Evolutionary conservation across 2,797 vertebrate genomes (phyloP), one percentile per base, ranked within the genome.

Genomic region (Mallotus villosus): DNA sequence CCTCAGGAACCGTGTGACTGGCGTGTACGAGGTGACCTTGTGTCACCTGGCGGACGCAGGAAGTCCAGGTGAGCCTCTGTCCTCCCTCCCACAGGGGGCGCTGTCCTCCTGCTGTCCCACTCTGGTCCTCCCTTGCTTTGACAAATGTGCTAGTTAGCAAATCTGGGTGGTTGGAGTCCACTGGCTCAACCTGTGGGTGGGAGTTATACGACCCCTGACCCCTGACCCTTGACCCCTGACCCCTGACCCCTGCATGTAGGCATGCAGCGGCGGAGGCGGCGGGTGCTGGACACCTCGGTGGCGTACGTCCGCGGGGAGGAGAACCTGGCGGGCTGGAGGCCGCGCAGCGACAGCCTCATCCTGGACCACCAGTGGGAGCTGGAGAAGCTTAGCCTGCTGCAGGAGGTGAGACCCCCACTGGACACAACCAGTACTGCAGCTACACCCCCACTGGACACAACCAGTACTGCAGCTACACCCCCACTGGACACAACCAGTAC

Each of bases 361-460:
- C 90, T 96, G 32, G 95, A 96, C 83, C 95, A 96, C 86, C 95
- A 95, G 77, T 95, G 95, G 95, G 95, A 96, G 82, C 84, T 96
- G 89, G 95, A 96, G 82, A 96, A 96, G 70, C 93, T 96, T 76
- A 96, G 94, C 70, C 92, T 96, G 16, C 89, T 96, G 75, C 95
- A 96, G 80, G 95, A 96, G 87, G 95, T 95, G 85, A 22, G 14
- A 41, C 37, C 11, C 37, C 37, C 2, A 12, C 37, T 41, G 37
- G 37, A 12, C 37, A 41, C 37, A 41, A 2, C 37, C 37, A 41
- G 37, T 41, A 41, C 37, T 41, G 37, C 37, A 41, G 8, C 37
- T 41, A 41, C 5, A 41, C 37, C 1, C 37, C 37, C 12, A 12
- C 37, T 41, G 37, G 37, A 41, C 37, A 41, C 37, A 9, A 41